These are phyloP conservation scores for Acropternis orthonyx DNA, from an alignment of 2,797 vertebrate genomes.

Conservation along the genomic window DNA sequence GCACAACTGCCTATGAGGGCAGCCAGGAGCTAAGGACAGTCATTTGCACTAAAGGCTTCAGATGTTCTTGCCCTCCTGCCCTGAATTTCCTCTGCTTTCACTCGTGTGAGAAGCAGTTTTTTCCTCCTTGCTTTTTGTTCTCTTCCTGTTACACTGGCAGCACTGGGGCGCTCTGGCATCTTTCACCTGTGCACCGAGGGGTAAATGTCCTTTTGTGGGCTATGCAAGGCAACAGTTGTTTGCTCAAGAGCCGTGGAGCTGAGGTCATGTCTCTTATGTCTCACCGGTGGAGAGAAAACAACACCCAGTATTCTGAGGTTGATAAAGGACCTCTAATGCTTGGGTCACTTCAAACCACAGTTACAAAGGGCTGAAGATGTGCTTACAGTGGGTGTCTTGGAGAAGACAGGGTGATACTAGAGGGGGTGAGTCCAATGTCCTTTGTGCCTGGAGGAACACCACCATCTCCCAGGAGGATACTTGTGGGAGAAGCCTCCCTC, in stretches of 20 bases:
- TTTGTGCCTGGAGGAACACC: not conserved
- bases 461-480: not conserved
- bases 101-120: not conserved
- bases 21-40: not conserved
- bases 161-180: not conserved
- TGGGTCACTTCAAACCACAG: not conserved
- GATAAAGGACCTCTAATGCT: not conserved
- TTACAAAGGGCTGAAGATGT: not conserved
- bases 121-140: not conserved
- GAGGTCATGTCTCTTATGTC: not conserved
- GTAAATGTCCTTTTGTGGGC: not conserved
- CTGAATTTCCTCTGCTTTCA: not conserved
- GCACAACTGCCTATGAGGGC: not conserved
- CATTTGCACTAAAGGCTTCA: not conserved
- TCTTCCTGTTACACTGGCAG: not conserved
- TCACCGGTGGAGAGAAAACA: not conserved
- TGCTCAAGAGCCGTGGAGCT: not conserved
- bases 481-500: not conserved
- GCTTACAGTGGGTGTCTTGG: not conserved
- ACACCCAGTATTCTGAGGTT: not conserved
- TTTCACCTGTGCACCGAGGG: not conserved
- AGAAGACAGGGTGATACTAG: not conserved
- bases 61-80: not conserved
- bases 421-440: not conserved
- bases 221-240: not conserved